These are phyloP conservation scores for Malthinus flaveolus DNA, from an alignment of 2,888 invertebrate genomes.

Conservation along the genomic window DNA sequence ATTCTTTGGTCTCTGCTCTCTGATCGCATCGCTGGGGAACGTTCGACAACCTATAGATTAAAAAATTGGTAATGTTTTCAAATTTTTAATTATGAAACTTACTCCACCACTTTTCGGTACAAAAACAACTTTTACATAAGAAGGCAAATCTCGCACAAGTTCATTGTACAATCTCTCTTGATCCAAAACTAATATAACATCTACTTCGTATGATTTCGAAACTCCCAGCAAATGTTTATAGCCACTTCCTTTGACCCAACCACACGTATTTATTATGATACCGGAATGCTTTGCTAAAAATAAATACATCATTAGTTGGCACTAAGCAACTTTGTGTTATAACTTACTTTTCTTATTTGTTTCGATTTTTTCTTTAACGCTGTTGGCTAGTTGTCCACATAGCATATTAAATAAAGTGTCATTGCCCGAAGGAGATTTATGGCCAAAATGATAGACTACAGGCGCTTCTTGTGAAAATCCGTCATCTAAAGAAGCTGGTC, in stretches of 20 bases:
- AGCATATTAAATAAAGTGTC: conserved; percentile 81
- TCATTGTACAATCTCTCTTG: conserved; percentile 96
- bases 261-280: conserved; percentile 95
- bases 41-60: conserved; percentile 75
- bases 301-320: neutral
- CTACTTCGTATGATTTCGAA: conserved; percentile 93
- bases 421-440: conserved; percentile 76
- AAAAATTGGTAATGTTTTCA: neutral
- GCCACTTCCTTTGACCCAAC: conserved; percentile 93
- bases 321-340: neutral
- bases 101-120: conserved; percentile 97
- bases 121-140: conserved; percentile 89
- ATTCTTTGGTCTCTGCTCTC: conserved; percentile 81
- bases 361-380: conserved; percentile 81
- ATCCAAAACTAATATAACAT: conserved; percentile 92
- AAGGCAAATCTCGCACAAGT: conserved; percentile 89
- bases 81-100: conserved; percentile 46
- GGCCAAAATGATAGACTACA: conserved; percentile 91
- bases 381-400: conserved; percentile 82
- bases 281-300: conserved; percentile 79
- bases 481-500: conserved; percentile 92
- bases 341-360: conserved; percentile 80
- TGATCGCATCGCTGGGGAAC: conserved; percentile 70
- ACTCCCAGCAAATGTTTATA: conserved; percentile 86
- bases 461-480: conserved; percentile 95